Evolutionary conservation across 2,888 invertebrate genomes (phyloP).

Genomic region (Atherix ibis): DNA sequence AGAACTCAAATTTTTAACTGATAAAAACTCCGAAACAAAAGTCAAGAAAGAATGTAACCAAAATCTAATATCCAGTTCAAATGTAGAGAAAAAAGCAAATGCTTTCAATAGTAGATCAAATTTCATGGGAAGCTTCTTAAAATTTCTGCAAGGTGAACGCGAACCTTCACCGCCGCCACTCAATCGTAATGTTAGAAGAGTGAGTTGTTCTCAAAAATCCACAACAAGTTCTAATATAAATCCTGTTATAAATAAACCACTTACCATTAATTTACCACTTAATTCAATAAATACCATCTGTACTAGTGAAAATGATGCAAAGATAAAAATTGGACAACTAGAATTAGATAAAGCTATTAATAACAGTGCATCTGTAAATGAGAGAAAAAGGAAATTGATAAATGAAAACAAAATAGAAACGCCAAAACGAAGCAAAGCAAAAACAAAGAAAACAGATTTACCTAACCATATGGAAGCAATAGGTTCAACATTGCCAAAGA

Average conservation of each 20-base stretch:
- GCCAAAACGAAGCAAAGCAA: slow-evolving; percentile 33
- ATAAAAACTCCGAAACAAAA: slow-evolving; percentile 21
- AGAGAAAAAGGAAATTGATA: neutral
- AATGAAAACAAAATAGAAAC: slow-evolving; percentile 33
- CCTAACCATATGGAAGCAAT: neutral
- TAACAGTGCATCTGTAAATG: neutral
- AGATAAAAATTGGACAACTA: neutral
- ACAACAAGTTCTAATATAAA: slow-evolving; percentile 1
- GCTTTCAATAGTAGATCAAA: slow-evolving; percentile 50
- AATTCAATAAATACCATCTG: neutral
- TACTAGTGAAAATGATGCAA: neutral
- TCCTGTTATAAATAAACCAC: neutral
- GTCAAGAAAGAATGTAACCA: slow-evolving; percentile 18
- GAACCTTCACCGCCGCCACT: slow-evolving; percentile 55
- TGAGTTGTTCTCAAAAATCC: neutral
- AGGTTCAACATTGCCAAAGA: slow-evolving; percentile 24
- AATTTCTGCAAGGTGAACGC: slow-evolving; percentile 68
- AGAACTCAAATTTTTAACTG: slow-evolving; percentile 66
- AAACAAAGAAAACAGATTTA: slow-evolving; percentile 28
- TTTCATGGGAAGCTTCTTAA: slow-evolving; percentile 77
- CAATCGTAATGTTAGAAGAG: slow-evolving; percentile 1
- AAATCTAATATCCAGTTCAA: slow-evolving; percentile 17
- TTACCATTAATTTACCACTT: too few species aligned
- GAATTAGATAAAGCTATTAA: neutral
- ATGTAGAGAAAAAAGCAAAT: slow-evolving; percentile 42